A percentile compares a stretch with the other conserved stretches of the same genome.
phyloP scores from a whole-genome alignment of 2,113 vertebrate species.

The Cyanoramphus novaezelandiae region DNA sequence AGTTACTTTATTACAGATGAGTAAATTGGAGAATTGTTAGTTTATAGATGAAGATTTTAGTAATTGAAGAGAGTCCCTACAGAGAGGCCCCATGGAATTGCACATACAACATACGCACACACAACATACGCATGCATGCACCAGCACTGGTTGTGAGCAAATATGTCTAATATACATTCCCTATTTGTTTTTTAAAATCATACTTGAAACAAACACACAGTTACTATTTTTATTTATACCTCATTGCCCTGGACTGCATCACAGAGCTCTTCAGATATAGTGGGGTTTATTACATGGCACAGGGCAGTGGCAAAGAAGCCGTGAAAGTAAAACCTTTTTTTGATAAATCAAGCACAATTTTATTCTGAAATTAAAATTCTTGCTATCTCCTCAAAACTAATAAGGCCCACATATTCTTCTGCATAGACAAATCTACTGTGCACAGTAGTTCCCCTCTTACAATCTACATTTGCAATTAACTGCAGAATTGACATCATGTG shows the following conservation, averaged over 20 bases:
- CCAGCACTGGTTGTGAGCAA: background rate
- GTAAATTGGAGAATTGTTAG: background rate
- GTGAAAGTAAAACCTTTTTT: background rate
- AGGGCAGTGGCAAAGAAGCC: background rate
- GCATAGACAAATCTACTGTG: background rate
- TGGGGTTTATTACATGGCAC: background rate
- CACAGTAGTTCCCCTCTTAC: background rate
- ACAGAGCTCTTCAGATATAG: background rate
- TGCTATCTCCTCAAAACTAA: background rate
- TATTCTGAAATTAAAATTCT: background rate
- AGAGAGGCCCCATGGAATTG: background rate
- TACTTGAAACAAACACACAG: background rate
- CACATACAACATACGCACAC: background rate
- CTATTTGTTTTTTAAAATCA: background rate
- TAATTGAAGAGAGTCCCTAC: background rate
- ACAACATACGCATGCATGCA: fast-evolving
- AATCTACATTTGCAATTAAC: conserved; percentile 14
- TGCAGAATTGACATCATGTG: background rate
- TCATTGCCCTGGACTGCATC: background rate
- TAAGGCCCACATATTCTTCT: background rate
- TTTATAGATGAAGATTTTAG: background rate
- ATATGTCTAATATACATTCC: fast-evolving
- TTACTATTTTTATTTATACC: background rate
- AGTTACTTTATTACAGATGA: background rate
- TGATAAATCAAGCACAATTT: background rate